Conservation (phyloP, 2,797 vertebrate species). For the Sebastes taczanowskii region DNA sequence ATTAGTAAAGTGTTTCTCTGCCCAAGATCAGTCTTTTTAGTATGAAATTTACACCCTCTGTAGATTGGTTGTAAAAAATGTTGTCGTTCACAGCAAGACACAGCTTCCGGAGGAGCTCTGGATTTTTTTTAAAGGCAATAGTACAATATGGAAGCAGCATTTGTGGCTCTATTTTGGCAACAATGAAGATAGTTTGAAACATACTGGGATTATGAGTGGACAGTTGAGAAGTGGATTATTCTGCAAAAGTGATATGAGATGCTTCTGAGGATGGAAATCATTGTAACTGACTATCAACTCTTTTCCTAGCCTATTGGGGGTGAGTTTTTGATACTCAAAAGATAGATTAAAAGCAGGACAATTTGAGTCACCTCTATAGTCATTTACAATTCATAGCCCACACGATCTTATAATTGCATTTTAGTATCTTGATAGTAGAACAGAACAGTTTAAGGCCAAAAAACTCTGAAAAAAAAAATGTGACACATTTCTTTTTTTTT, state of each 20-base stretch:
- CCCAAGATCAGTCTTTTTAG: slow-evolving; percentile 60
- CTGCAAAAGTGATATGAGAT: not conserved
- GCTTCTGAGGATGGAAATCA: not conserved
- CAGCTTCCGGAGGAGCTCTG: slow-evolving; percentile 11
- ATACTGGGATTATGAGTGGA: not conserved
- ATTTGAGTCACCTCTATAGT: slow-evolving; percentile 1
- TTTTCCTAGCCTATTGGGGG: not conserved
- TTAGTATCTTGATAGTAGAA: not conserved
- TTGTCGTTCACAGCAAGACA: slow-evolving; percentile 16
- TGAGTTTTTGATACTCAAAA: not conserved
- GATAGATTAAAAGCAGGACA: not conserved
- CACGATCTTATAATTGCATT: not conserved
- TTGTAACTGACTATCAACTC: not conserved
- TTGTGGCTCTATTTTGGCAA: not conserved
- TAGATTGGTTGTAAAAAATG: slow-evolving; percentile 36
- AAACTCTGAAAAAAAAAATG: not conserved
- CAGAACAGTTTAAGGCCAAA: not conserved
- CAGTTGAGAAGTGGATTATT: not conserved
- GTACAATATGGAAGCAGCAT: not conserved
- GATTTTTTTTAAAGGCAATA: not conserved
- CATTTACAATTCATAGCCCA: not conserved
- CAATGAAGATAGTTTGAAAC: not conserved
- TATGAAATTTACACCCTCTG: slow-evolving; percentile 53
- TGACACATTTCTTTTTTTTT: not conserved
- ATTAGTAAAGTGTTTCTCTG: slow-evolving; percentile 69